Evolutionary conservation across 1,140 invertebrate genomes (phyloP), one percentile per base, ranked within the genome.

Genomic region (Xylocopa sonorina): DNA sequence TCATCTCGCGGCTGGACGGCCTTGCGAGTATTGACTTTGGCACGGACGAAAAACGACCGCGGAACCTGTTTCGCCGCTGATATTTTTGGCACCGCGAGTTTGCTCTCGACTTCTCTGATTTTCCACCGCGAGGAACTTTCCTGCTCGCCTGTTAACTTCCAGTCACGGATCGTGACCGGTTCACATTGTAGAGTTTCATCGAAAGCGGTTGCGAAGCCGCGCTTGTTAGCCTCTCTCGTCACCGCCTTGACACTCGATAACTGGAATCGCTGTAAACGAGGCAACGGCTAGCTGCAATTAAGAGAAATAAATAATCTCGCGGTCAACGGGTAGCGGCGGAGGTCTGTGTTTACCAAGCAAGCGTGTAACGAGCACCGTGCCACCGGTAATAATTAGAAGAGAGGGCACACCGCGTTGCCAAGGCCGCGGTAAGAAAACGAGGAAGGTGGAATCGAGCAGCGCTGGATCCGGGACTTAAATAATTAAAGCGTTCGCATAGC

Each of bases 391-490:
- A 86, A 67, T 82, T 85, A 72, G 75, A 62, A 58, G 72, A 78
- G 71, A 57, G 48, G 75, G 48, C 67, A 74, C 57, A 58, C n/a
- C n/a, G 78, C 66, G 48, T 81, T 66, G 9, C 71, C 80, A 79
- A 72, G 80, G 66, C 66, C 75, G 43, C 21, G 27, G 79, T 60
- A 82, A 79, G 75, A 86, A 76, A 82, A 73, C 71, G 71, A 79
- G 74, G 76, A 85, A 82, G 80, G 50, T 82, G 76, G 66, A 80
- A 82, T 86, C 72, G 71, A 85, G 83, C 55, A n/a, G n/a, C 60
- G 24, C 34, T 21, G 67, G 67, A 88, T 87, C 87, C 85, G 83
- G 85, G 85, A 87, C 83, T 85, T 81, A 78, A 88, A 87, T 88
- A 88, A 88, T 87, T 87, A 86, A 88, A 86, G 83, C 60, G 66